Percentiles rank a stretch among this genome's conserved stretches.
Conservation (phyloP, 2,888 invertebrate genomes). For the Mesodorylaimus sp. region DNA sequence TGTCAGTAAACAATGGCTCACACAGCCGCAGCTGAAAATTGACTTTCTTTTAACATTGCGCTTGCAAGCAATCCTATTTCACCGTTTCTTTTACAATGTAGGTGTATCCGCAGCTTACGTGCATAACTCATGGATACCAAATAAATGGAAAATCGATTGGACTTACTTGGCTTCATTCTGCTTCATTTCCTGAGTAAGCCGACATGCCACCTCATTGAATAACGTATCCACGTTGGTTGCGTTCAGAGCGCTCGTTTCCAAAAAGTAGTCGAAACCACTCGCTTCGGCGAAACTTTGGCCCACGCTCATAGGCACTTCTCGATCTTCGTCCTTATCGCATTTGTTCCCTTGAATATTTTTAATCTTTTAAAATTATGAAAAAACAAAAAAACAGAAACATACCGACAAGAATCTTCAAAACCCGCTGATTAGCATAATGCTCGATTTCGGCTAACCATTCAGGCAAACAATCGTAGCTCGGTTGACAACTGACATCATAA, state of each 20-base stretch:
- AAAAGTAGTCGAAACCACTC: conserved; percentile 78
- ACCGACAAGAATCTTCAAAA: conserved; percentile 81
- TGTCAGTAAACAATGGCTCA: too few species aligned
- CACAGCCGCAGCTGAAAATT: too few species aligned
- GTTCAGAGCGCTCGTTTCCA: conserved; percentile 93
- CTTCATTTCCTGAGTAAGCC: conserved; percentile 28
- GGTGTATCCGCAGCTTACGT: too few species aligned
- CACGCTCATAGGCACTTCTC: conserved; percentile 81
- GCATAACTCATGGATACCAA: too few species aligned
- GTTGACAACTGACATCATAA: conserved; percentile 91
- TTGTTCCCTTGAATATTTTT: conserved; percentile 54
- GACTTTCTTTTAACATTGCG: too few species aligned
- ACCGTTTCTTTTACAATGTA: too few species aligned
- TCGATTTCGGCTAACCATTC: conserved; percentile 94
- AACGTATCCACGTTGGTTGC: conserved; percentile 89
- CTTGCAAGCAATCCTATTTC: too few species aligned
- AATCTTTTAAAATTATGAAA: background rate
- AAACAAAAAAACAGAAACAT: conserved; percentile 25
- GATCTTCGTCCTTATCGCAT: conserved; percentile 72
- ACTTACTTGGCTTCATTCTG: conserved; percentile 22
- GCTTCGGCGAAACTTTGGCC: conserved; percentile 82
- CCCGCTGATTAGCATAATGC: conserved; percentile 86
- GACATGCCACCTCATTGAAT: conserved; percentile 75
- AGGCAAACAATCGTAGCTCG: conserved; percentile 86
- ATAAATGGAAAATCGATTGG: too few species aligned